Percentiles rank a stretch among this genome's conserved stretches.
These are phyloP conservation scores for Zosterops pallidus DNA, from an alignment of 2,113 vertebrate genomes.

Conservation along the genomic window DNA sequence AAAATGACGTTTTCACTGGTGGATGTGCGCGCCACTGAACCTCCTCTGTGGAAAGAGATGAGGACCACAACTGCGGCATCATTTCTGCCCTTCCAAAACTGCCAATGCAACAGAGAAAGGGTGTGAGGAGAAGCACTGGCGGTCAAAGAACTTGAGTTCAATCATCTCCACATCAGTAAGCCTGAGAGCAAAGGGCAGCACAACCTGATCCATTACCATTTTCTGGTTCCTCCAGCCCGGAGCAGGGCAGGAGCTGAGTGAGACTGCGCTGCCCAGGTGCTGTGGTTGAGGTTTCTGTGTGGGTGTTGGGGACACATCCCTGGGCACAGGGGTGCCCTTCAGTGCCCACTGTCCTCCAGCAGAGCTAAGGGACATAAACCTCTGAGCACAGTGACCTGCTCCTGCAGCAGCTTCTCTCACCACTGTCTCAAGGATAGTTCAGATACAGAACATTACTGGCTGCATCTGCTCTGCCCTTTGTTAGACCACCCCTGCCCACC, in stretches of 20 bases:
- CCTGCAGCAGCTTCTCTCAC: neutral
- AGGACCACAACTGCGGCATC: neutral
- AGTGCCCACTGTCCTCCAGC: accelerated
- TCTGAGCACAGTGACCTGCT: neutral
- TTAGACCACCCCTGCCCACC: neutral
- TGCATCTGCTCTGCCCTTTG: neutral
- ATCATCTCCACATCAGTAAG: neutral
- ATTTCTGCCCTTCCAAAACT: neutral
- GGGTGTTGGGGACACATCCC: too few relatives aligned
- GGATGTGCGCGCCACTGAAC: accelerated
- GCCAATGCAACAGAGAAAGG: neutral
- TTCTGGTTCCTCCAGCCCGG: neutral
- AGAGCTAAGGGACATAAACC: neutral
- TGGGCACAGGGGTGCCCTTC: neutral
- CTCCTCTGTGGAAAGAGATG: neutral
- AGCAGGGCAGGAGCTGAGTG: neutral
- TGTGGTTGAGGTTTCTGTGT: neutral
- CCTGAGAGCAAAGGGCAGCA: neutral
- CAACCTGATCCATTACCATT: neutral
- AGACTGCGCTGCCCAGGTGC: accelerated
- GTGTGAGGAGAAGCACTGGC: neutral
- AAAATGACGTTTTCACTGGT: neutral
- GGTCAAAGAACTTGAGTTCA: neutral
- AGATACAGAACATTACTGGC: neutral
- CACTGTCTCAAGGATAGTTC: neutral